Evolutionary conservation across 2,797 vertebrate genomes (phyloP).

Genomic region (Bucorvus abyssinicus): DNA sequence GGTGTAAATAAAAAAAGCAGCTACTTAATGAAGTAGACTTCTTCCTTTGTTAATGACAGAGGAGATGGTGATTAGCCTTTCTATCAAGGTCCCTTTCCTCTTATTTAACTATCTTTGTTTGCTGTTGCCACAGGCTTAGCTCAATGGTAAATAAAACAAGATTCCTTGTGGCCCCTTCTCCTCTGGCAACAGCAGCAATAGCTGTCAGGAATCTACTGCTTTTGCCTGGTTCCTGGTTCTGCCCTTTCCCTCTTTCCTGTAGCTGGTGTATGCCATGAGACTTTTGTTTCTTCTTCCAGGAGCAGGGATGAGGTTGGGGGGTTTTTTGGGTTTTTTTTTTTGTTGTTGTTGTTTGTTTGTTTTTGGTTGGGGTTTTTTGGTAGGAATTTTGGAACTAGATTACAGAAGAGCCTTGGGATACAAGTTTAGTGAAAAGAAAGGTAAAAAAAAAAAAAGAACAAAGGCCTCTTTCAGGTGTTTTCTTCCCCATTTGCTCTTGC

Average conservation of each 20-base stretch:
- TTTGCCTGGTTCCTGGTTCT: neutral
- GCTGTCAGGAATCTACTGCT: neutral
- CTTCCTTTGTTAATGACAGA: neutral
- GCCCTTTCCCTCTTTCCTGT: neutral
- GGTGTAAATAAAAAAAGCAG: accelerated
- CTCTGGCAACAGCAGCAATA: neutral
- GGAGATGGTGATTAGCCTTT: neutral
- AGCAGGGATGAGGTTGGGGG: neutral
- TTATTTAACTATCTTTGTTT: neutral
- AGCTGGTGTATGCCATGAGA: neutral
- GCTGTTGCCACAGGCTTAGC: neutral
- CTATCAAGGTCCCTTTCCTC: neutral
- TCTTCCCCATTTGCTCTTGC: neutral
- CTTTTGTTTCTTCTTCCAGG: neutral
- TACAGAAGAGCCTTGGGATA: neutral
- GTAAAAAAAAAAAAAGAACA: neutral
- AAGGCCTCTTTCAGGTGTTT: accelerated
- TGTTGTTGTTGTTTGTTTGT: too few species aligned
- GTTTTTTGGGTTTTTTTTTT: neutral
- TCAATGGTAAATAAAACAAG: accelerated
- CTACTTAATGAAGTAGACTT: neutral
- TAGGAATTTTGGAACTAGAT: neutral
- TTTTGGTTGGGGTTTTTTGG: neutral
- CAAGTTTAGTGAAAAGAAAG: neutral
- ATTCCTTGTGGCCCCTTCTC: neutral